These are phyloP conservation scores for Cassiopea xamachana DNA, from an alignment of 30 jellyfish, hydroid and myxozoan species.

Conservation along the genomic window DNA sequence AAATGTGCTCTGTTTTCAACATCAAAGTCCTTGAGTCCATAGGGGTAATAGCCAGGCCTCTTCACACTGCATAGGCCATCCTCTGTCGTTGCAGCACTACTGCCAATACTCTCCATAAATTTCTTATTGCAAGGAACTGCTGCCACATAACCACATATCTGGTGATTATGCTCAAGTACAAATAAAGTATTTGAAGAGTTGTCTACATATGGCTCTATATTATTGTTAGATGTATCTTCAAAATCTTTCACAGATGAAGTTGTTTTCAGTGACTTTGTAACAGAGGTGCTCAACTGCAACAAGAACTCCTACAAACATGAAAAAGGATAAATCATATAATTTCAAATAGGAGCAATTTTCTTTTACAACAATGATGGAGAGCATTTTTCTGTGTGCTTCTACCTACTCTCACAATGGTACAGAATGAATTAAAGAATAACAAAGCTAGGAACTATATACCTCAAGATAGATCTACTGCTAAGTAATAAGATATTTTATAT, in stretches of 20 bases:
- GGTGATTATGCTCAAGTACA: slow-evolving; percentile 82
- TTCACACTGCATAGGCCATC: neutral
- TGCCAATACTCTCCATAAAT: slow-evolving; percentile 44
- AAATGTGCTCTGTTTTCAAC: slow-evolving; percentile 81
- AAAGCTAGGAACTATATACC: too few relatives aligned
- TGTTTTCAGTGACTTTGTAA: slow-evolving; percentile 31
- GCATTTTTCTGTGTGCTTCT: too few relatives aligned
- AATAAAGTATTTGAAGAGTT: slow-evolving; percentile 76
- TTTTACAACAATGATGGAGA: too few relatives aligned
- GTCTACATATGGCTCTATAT: slow-evolving; percentile 75
- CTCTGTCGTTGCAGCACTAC: slow-evolving; percentile 60
- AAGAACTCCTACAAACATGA: slow-evolving; percentile 69
- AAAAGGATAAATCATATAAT: neutral
- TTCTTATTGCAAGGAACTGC: slow-evolving; percentile 86
- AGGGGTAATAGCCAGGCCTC: slow-evolving; percentile 4
- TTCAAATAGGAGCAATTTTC: neutral
- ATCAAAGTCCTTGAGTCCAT: slow-evolving; percentile 73
- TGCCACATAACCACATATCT: slow-evolving; percentile 94
- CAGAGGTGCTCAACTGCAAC: slow-evolving; percentile 52
- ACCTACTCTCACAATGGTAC: too few relatives aligned
- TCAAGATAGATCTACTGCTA: too few relatives aligned
- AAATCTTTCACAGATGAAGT: slow-evolving; percentile 21
- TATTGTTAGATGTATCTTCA: slow-evolving; percentile 49
- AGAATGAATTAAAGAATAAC: too few relatives aligned
- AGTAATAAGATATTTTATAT: too few relatives aligned